Conservation (phyloP, 2,113 vertebrate species). For the Cyprinodon brontotheroides region DNA sequence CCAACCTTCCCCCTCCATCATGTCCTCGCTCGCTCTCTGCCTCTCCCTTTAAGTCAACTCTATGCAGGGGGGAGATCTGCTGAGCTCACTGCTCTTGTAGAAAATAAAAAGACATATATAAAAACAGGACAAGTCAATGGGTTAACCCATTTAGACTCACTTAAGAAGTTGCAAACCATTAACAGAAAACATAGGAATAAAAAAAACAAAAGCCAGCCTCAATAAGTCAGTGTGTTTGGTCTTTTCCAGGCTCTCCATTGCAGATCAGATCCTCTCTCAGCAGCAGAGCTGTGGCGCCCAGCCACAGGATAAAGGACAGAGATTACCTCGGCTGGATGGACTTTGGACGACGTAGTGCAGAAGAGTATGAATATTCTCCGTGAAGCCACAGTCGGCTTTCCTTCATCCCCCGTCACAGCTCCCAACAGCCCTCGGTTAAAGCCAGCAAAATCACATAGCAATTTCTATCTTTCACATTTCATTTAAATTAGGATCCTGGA, state of each 20-base stretch:
- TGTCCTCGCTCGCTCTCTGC: slow-evolving; percentile 2
- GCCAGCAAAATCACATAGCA: background rate
- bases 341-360: slow-evolving; percentile 92
- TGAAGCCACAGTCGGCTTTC: slow-evolving; percentile 65
- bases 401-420: slow-evolving; percentile 5
- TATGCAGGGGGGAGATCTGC: slow-evolving; percentile 45
- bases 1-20: background rate
- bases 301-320: slow-evolving; percentile 94
- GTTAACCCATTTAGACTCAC: slow-evolving; percentile 1
- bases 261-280: slow-evolving; percentile 81
- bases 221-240: background rate
- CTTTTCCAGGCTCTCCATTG: slow-evolving; percentile 60
- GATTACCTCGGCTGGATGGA: slow-evolving; percentile 99
- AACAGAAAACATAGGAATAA: background rate
- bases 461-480: background rate
- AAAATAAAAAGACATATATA: slow-evolving; percentile 14
- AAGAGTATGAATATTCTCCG: slow-evolving; percentile 91
- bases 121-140: slow-evolving; percentile 33
- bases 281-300: slow-evolving; percentile 84
- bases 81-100: slow-evolving; percentile 39
- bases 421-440: slow-evolving; percentile 22
- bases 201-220: background rate
- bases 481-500: slow-evolving; percentile 2
- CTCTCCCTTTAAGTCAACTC: slow-evolving; percentile 15
- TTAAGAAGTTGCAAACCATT: background rate